Conservation (phyloP, 2,113 vertebrate species). For the Cranoglanis bouderius region DNA sequence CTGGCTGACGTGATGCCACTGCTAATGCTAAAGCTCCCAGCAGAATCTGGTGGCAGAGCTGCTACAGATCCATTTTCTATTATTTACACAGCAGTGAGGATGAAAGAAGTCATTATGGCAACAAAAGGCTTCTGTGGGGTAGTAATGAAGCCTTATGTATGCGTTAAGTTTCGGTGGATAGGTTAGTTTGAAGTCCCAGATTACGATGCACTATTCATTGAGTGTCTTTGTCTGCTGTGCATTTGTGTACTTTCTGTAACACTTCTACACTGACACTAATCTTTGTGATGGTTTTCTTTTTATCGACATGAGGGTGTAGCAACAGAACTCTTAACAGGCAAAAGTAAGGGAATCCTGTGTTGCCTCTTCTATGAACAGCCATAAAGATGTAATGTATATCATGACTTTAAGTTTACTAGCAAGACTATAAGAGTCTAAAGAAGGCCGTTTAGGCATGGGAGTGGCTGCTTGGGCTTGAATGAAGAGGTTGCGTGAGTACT, state of each 20-base stretch:
- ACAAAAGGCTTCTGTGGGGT: constrained; percentile 27
- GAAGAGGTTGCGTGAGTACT: constrained; percentile 62
- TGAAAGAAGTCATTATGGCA: constrained; percentile 38
- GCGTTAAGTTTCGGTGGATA: constrained; percentile 3
- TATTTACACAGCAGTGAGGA: constrained; percentile 44
- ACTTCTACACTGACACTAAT: constrained; percentile 38
- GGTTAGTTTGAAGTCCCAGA: constrained; percentile 23
- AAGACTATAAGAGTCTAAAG: constrained; percentile 49
- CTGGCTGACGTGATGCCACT: constrained; percentile 61
- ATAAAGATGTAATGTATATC: constrained; percentile 35
- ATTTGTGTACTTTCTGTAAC: not conserved
- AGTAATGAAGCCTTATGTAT: constrained; percentile 28
- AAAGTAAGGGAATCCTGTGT: not conserved
- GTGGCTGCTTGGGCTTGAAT: constrained; percentile 55
- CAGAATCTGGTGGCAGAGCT: constrained; percentile 16
- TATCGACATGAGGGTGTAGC: not conserved
- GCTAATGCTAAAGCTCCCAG: constrained; percentile 51
- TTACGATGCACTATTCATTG: not conserved
- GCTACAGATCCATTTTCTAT: constrained; percentile 43
- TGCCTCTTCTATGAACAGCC: not conserved
- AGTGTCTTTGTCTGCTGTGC: not conserved
- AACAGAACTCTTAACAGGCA: not conserved
- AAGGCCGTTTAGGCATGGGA: constrained; percentile 27
- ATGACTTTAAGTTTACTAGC: not conserved
- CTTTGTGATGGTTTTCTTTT: constrained; percentile 44